Evolutionary conservation across 2,797 vertebrate genomes (phyloP), one percentile per base, ranked within the genome.

Genomic region (Notoglanidium macrostoma): DNA sequence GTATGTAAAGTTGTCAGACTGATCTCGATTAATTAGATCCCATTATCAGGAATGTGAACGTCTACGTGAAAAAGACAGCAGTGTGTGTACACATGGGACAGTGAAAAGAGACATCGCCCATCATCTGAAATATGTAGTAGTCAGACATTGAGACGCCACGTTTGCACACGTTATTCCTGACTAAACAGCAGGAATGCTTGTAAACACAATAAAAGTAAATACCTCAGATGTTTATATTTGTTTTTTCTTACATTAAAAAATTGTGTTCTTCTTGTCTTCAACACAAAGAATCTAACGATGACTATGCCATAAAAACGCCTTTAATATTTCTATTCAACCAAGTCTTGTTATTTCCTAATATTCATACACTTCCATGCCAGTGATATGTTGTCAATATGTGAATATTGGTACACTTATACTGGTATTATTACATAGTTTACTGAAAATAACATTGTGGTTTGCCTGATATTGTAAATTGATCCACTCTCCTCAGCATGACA

Each of bases 1-100:
- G 92, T 93, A 92, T 86, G 83, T 90, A 84, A 82, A 67, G 89
- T 93, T 91, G 92, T 94, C 87, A 83, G 93, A 91, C 90, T 91
- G 93, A 94, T 94, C 93, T 93, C 92, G 89, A 94, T 93, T 91
- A 91, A 92, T 91, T 91, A 91, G 88, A 88, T 92, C 35, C 91
- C 85, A 90, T 86, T 63, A 90, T 88, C 84, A 83, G 90, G 61
- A 88, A 94, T 91, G 57, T 80, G 26, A 29, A 76, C 14, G 26
- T 49, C 9, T 17, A 78, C 29, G 76, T 79, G 77, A 90, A 89
- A 87, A 65, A 54, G 44, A 65, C 83, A 85, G 90, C 88, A 90
- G 49, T 91, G 80, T 35, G 85, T 93, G 93, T 94, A 93, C 92
- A 94, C 84, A 90, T 87, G 87, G 92, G 90, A 92, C 92, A 90